Evolutionary conservation across 2,888 invertebrate genomes (phyloP).

Genomic region (Erebia epiphron): DNA sequence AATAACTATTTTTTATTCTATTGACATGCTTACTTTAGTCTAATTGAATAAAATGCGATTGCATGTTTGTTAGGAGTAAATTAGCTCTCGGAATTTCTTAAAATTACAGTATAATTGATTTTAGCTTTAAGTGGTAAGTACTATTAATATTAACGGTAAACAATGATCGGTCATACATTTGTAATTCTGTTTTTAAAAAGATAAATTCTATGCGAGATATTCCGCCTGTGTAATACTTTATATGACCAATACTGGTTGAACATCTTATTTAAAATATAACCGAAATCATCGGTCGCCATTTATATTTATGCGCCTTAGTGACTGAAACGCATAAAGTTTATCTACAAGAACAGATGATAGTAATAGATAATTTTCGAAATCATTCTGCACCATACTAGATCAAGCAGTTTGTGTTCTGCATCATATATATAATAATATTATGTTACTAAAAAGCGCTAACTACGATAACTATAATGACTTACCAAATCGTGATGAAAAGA

Average conservation of each 20-base stretch:
- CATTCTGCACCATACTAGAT: background rate
- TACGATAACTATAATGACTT: too few species aligned
- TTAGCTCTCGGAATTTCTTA: constrained; percentile 71
- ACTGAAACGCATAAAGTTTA: constrained; percentile 1
- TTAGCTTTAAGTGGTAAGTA: constrained; percentile 60
- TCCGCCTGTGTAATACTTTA: constrained; percentile 57
- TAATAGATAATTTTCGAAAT: background rate
- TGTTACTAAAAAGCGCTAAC: too few species aligned
- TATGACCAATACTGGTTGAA: constrained; percentile 61
- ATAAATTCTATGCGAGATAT: constrained; percentile 51
- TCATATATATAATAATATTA: too few species aligned
- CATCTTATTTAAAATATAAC: constrained; percentile 48
- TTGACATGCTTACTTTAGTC: constrained; percentile 79
- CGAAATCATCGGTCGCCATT: constrained; percentile 30
- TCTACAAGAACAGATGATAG: background rate
- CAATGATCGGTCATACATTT: constrained; percentile 48
- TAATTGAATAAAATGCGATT: constrained; percentile 72
- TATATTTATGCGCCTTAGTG: constrained; percentile 22
- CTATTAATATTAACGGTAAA: constrained; percentile 6
- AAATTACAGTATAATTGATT: constrained; percentile 60
- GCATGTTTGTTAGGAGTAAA: constrained; percentile 69
- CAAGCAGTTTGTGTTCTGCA: background rate
- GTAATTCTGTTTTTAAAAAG: constrained; percentile 44
- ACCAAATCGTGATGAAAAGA: too few species aligned
- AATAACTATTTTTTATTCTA: constrained; percentile 79